Percentiles rank a stretch among this genome's conserved stretches.
phyloP scores from a whole-genome alignment of 2,888 invertebrate species.

The Scelioninae gen. 2 region DNA sequence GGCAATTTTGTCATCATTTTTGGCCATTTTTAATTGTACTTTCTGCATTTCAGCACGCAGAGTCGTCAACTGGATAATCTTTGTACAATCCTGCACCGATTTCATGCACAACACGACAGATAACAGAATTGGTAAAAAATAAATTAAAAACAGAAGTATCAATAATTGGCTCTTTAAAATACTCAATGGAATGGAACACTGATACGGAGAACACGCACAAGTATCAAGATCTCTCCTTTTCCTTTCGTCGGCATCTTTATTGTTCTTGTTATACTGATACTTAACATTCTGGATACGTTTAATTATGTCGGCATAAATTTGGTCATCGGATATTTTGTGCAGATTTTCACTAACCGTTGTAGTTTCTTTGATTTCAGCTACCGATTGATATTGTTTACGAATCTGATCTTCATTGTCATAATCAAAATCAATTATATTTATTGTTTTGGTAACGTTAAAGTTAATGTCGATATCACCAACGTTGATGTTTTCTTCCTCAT shows the following conservation, averaged over 20 bases:
- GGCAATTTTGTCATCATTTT: constrained; percentile 45
- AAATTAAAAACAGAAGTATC: constrained; percentile 65
- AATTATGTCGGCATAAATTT: constrained; percentile 66
- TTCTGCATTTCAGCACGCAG: constrained; percentile 17
- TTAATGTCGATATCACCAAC: neutral
- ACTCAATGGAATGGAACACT: constrained; percentile 66
- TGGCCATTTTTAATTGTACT: constrained; percentile 6
- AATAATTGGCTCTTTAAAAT: constrained; percentile 69
- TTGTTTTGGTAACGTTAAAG: constrained; percentile 24
- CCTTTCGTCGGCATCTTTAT: constrained; percentile 4
- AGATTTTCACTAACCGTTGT: neutral
- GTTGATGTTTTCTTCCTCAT: constrained; percentile 2
- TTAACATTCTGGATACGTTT: constrained; percentile 64
- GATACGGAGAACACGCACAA: neutral
- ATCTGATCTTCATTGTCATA: neutral
- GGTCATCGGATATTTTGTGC: constrained; percentile 49
- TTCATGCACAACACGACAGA: constrained; percentile 44
- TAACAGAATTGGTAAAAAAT: constrained; percentile 54
- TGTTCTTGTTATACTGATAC: constrained; percentile 31
- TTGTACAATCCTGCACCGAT: constrained; percentile 48
- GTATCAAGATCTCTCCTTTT: neutral
- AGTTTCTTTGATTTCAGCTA: neutral
- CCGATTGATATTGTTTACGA: neutral
- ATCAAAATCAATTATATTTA: constrained; percentile 21
- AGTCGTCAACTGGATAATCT: constrained; percentile 22